phyloP scores from a whole-genome alignment of 2,888 invertebrate species.

The Automeris io region DNA sequence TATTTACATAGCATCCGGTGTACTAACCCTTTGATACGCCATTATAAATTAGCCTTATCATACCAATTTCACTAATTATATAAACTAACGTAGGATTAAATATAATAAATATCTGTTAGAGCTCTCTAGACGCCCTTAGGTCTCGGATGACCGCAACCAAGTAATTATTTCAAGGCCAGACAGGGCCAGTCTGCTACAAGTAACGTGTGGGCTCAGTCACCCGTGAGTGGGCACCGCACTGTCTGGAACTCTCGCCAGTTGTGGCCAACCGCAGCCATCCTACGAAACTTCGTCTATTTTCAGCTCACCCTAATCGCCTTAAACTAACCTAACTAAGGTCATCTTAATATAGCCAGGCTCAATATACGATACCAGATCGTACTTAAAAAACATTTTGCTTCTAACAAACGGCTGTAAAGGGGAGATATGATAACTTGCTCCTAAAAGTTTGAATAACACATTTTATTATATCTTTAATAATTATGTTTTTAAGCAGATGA shows the following conservation, averaged over 20 bases:
- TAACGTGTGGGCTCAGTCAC: background rate
- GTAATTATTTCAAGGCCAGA: constrained; percentile 7
- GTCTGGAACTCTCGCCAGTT: constrained; percentile 26
- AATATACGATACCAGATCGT: background rate
- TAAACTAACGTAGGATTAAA: too few species aligned
- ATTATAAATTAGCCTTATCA: too few species aligned
- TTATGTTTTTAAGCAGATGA: too few species aligned
- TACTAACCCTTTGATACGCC: too few species aligned
- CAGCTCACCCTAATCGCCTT: constrained; percentile 5
- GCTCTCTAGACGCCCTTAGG: background rate
- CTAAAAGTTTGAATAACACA: too few species aligned
- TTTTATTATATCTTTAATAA: too few species aligned
- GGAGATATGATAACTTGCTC: too few species aligned
- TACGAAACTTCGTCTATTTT: constrained; percentile 7
- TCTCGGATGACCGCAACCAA: constrained; percentile 6
- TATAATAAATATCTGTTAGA: background rate
- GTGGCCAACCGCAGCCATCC: constrained; percentile 19
- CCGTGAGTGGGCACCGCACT: constrained; percentile 24
- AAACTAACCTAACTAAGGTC: background rate
- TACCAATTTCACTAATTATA: too few species aligned
- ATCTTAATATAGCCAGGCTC: background rate
- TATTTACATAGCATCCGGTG: too few species aligned
- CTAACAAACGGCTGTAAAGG: too few species aligned
- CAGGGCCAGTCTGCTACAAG: background rate
- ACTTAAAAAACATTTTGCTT: too few species aligned